Percentiles rank a stretch among this genome's conserved stretches.
Evolutionary conservation across 2,113 vertebrate species (phyloP).

Genomic region (Equus quagga): DNA sequence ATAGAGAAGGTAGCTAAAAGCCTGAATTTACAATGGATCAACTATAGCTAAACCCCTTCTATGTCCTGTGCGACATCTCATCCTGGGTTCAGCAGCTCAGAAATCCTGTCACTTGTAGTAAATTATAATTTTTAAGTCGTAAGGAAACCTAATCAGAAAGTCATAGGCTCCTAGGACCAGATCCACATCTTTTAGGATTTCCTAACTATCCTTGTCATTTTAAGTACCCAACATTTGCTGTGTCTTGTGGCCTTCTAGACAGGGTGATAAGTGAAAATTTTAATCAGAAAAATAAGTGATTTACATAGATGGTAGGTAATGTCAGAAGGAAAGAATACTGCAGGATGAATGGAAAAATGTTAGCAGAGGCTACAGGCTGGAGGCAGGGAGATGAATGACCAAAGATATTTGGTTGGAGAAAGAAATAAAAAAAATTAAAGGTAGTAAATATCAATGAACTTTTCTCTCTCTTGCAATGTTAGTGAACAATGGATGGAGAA

Average conservation of each 20-base stretch:
- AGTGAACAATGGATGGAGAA: neutral
- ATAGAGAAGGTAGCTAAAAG: neutral
- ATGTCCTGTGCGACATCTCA: neutral
- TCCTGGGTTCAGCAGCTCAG: neutral
- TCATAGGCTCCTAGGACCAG: neutral
- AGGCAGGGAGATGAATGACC: neutral
- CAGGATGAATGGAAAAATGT: neutral
- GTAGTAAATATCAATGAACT: neutral
- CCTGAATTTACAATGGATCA: neutral
- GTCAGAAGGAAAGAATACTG: neutral
- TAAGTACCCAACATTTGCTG: neutral
- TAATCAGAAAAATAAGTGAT: constrained; percentile 1
- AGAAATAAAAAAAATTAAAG: neutral
- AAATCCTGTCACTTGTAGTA: neutral
- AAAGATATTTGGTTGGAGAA: neutral
- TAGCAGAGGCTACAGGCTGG: neutral
- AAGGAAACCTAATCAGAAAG: neutral
- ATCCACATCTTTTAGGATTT: neutral
- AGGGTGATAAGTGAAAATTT: neutral
- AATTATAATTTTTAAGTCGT: neutral
- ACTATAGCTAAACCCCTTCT: no score
- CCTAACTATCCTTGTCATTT: neutral
- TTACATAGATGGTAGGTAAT: neutral
- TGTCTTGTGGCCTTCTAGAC: neutral
- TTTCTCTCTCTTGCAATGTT: neutral